Evolutionary conservation across 2,113 vertebrate species (phyloP).

Genomic region (Hemiscyllium ocellatum): DNA sequence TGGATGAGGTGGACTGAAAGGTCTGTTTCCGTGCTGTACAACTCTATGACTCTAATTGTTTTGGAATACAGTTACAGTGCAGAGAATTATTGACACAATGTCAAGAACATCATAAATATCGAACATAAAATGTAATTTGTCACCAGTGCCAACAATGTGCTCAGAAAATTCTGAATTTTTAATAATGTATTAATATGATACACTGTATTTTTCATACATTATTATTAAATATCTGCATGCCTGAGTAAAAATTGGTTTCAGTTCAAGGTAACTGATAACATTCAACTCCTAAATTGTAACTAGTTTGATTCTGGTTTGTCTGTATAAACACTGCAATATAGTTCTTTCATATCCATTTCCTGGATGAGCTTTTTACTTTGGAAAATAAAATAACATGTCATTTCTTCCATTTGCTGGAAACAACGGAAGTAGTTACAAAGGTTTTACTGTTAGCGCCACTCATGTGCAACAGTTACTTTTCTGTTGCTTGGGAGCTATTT

Average conservation of each 20-base stretch:
- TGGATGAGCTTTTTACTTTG: background rate
- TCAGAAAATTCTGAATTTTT: background rate
- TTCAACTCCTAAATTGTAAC: background rate
- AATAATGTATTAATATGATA: background rate
- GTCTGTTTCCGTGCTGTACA: too few relatives aligned
- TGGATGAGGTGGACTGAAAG: too few relatives aligned
- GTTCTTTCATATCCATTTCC: background rate
- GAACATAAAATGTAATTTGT: background rate
- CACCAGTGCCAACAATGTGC: background rate
- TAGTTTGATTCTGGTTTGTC: background rate
- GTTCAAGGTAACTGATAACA: background rate
- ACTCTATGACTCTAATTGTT: background rate
- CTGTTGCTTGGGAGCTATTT: constrained; percentile 29
- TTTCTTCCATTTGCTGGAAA: background rate
- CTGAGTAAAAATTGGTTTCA: background rate
- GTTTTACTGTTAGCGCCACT: constrained; percentile 37
- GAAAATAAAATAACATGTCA: background rate
- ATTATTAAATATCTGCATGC: background rate
- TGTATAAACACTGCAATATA: background rate
- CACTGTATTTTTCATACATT: background rate
- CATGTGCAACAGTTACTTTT: constrained; percentile 31
- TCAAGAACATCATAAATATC: background rate
- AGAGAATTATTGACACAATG: background rate
- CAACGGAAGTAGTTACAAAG: constrained; percentile 40
- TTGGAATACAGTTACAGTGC: background rate